phyloP scores from a whole-genome alignment of 2,888 invertebrate species.

The Poecilobothrus nobilitatus region DNA sequence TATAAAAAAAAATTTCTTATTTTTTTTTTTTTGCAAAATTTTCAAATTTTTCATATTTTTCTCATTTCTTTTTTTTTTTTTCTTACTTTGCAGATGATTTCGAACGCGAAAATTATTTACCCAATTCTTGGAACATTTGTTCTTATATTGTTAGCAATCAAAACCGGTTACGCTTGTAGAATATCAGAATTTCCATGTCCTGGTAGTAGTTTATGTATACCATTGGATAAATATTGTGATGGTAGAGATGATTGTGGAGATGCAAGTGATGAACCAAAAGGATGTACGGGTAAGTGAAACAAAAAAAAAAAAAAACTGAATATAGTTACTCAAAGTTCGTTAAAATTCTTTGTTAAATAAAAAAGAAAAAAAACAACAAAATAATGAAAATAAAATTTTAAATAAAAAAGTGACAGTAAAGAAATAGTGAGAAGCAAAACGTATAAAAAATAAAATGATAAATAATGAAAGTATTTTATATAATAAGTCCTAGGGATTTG shows the following conservation, averaged over 20 bases:
- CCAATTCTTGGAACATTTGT: conserved; percentile 36
- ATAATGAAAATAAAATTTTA: conserved; percentile 2
- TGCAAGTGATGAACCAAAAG: conserved; percentile 73
- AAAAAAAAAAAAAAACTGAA: not conserved
- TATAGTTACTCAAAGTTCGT: not conserved
- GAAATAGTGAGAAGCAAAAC: no score
- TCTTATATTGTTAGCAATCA: conserved; percentile 34
- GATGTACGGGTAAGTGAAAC: conserved; percentile 57
- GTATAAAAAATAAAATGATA: no score
- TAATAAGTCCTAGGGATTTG: no score
- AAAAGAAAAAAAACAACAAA: not conserved
- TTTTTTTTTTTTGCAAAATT: no score
- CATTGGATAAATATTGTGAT: conserved; percentile 79
- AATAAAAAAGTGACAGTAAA: no score
- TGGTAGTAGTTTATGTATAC: conserved; percentile 62
- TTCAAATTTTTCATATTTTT: no score
- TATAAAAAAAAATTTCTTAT: no score
- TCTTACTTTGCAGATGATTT: conserved; percentile 31
- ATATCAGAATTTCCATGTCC: conserved; percentile 70
- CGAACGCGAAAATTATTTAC: conserved; percentile 31
- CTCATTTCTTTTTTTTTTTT: conserved; percentile 15
- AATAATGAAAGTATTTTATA: no score
- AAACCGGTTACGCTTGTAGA: conserved; percentile 53
- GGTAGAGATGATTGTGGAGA: conserved; percentile 77
- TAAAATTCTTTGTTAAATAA: not conserved